Base-by-base conservation (phyloP, 2,888 invertebrate species). In the Anodontia alba region DNA sequence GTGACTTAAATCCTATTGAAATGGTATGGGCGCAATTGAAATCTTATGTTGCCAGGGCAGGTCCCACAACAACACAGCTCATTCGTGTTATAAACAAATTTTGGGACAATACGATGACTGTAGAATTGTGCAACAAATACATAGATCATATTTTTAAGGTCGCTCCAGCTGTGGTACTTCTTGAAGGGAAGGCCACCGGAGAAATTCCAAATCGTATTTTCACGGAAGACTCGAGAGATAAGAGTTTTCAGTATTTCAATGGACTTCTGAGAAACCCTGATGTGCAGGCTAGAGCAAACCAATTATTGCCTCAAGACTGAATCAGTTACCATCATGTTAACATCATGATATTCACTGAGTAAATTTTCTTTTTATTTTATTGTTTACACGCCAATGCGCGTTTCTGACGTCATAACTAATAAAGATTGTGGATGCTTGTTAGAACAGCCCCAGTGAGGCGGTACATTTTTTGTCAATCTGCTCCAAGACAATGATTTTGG, bases 11-110 rank as follows among this genome's bases (percentile, higher is more conserved):
- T 42, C 81, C 81, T n/a, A 81, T 81, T 26, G 77, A 81, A 42
- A 81, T 81, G 81, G 77, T 77, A 3, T 81, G 81, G 81, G 68
- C 68, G 29, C 49, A 81, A 31, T 23, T 81, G n/a, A 81, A 77
- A 51, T 38, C 36, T 10, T 51, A 62, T 31, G 66, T 81, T 17
- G 42, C 77, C 8, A 57, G 51, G 36, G 51, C 17, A n/a, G 57
- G 57, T 0, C 73, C 77, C n/a, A 73, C 43, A 26, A 77, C 77
- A 17, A 73, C 77, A 46, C 66, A 73, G 10, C 70, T 81, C 12
- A 20, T 33, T n/a, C 36, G 66, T 8, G 26, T 33, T 20, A 81
- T 77, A 2, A 15, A 42, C 5, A 2, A n/a, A 3, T 78, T 81
- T 54, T 81, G 81, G 81, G 42, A 31, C 0, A 15, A 15, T 20